Conservation (phyloP, 2,888 invertebrate genomes). For the Lagria hirta region DNA sequence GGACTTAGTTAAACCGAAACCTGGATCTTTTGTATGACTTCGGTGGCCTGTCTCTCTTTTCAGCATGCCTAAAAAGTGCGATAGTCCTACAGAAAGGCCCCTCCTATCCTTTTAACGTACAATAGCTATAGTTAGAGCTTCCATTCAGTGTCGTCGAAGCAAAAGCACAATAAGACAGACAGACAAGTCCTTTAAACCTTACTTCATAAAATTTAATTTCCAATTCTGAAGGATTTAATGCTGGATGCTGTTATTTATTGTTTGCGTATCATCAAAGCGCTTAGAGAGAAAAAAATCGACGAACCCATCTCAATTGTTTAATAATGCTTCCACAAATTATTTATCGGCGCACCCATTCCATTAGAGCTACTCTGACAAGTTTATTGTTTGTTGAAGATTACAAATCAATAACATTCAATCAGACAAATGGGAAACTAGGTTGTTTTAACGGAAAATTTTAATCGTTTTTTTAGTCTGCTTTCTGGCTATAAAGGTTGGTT, state of each 20-base stretch:
- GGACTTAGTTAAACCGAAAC: slow-evolving; percentile 35
- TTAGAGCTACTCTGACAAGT: no score
- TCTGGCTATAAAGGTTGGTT: no score
- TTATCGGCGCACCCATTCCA: no score
- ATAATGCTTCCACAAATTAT: no score
- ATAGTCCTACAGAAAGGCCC: slow-evolving; percentile 32
- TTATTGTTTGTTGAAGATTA: no score
- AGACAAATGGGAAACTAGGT: no score
- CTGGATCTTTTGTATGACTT: slow-evolving; percentile 26
- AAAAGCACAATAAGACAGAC: slow-evolving; percentile 38
- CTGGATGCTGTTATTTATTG: slow-evolving; percentile 13
- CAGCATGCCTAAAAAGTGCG: slow-evolving; percentile 25
- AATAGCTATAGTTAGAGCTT: slow-evolving; percentile 44
- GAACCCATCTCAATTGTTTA: no score
- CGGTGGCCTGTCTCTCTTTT: slow-evolving; percentile 14
- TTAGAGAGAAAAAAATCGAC: no score
- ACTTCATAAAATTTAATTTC: slow-evolving; percentile 21
- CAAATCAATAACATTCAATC: no score
- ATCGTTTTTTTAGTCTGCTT: no score
- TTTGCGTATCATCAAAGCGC: slow-evolving; percentile 9
- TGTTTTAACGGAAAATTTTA: no score
- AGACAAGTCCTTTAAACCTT: slow-evolving; percentile 21
- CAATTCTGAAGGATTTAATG: slow-evolving; percentile 11
- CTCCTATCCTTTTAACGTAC: slow-evolving; percentile 45
- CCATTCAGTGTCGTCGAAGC: slow-evolving; percentile 41